These are phyloP conservation scores for Halcyon senegalensis DNA, from an alignment of 2,113 vertebrate species.

Conservation along the genomic window DNA sequence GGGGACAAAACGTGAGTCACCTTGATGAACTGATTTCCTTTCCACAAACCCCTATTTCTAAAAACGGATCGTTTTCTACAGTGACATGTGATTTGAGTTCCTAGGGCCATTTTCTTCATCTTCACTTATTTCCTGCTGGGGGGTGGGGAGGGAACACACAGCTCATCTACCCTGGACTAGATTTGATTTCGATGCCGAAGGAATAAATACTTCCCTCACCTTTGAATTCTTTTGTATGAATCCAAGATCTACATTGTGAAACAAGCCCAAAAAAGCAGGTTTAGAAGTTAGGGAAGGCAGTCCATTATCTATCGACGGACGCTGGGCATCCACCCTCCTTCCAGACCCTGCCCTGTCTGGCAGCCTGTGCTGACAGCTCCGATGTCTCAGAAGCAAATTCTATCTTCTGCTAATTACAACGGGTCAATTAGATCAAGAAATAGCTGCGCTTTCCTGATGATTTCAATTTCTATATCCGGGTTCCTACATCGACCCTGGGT, in stretches of 20 bases:
- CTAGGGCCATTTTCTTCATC: not conserved
- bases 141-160: not conserved
- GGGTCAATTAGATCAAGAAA: not conserved
- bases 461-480: not conserved
- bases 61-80: not conserved
- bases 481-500: not conserved
- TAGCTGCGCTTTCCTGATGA: not conserved
- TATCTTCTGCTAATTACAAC: not conserved
- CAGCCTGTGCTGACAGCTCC: not conserved
- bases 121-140: not conserved
- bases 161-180: not conserved
- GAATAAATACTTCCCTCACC: not conserved
- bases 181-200: not conserved
- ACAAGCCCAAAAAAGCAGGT: not conserved
- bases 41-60: not conserved
- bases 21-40: not conserved
- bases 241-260: not conserved
- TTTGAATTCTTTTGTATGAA: not conserved
- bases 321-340: not conserved
- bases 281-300: fast-evolving
- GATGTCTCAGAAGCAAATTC: not conserved
- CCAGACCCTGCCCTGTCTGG: not conserved
- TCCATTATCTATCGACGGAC: not conserved
- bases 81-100: not conserved
- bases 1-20: not conserved